Evolutionary conservation across 1,140 invertebrate genomes (phyloP).

Genomic region (Dendrolimus punctatus): DNA sequence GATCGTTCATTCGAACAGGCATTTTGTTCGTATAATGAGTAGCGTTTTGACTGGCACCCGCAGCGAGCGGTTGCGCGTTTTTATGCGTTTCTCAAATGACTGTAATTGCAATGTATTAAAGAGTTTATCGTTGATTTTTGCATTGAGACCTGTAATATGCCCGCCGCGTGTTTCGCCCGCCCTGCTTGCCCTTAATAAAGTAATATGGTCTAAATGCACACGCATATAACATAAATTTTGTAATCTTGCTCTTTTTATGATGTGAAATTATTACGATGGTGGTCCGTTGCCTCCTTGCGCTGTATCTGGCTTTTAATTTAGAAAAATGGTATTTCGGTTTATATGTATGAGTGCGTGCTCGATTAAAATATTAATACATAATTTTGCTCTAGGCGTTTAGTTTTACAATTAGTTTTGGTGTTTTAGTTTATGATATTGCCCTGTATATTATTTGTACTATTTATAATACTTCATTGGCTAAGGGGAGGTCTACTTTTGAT

Average conservation of each 20-base stretch:
- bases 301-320: constrained; percentile 62
- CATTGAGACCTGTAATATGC: constrained; percentile 30
- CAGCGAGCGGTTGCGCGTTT: constrained; percentile 17
- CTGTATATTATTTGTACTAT: no score
- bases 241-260: constrained; percentile 59
- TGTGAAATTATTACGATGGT: constrained; percentile 61
- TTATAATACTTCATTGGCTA: no score
- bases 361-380: constrained; percentile 43
- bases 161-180: constrained; percentile 45
- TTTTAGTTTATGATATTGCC: constrained; percentile 1
- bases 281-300: constrained; percentile 36
- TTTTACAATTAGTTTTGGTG: constrained; percentile 29
- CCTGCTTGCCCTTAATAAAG: constrained; percentile 63
- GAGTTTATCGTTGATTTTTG: constrained; percentile 50
- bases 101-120: constrained; percentile 64
- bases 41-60: constrained; percentile 20
- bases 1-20: constrained; percentile 33
- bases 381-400: constrained; percentile 48
- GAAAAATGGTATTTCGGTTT: constrained; percentile 43
- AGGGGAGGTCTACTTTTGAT: no score
- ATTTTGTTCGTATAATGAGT: constrained; percentile 37
- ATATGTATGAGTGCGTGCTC: constrained; percentile 31
- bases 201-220: constrained; percentile 67
- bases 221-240: constrained; percentile 66
- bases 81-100: constrained; percentile 55